Base-by-base conservation (phyloP, 2,797 vertebrate species). In the Spheniscus humboldti region DNA sequence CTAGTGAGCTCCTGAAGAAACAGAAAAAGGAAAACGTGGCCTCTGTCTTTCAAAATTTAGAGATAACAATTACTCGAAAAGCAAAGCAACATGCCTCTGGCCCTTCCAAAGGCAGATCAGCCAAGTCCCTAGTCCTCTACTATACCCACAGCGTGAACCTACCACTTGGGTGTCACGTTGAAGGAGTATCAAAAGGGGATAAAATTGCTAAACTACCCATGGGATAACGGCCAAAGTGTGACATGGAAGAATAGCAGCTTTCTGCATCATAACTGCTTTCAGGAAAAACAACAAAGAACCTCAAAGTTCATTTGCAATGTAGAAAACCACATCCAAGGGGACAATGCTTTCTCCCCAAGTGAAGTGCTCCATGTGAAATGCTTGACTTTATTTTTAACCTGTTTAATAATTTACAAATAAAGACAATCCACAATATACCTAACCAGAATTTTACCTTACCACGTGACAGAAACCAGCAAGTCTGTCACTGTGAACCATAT, bases 251-350 rank as follows among this genome's bases (percentile, higher is more conserved):
- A 20, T 2, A 81, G 22, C 31, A 23, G n/a, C 25, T 84, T 92
- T 95, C 55, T 85, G 69, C 67, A 72, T 39, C 59, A 35, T 1
- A 12, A 52, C 20, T 37, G 6, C 43, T 73, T 76, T 82, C 12
- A 48, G 33, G 71, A 84, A 90, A 91, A 95, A 75, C 63, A 77
- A n/a, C 7, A 16, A 68, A 94, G 67, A 96, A 91, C 7, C 9
- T 43, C 6, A 50, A 81, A 93, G 35, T 28, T 80, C 15, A 83
- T 76, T 53, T 86, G 37, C 22, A 91, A 68, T 10, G 28, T 2
- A 57, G 35, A 95, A 84, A 96, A 77, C 52, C 66, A 84, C 31
- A 83, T 90, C 41, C 10, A 72, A 86, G 37, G 31, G 53, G 28
- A 84, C 4, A 80, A 53, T 20, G 37, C 24, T 86, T 55, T 67